Evolutionary conservation across 37 sponge, comb jelly and placozoan genomes (phyloP).

Genomic region (Crambe crambe): DNA sequence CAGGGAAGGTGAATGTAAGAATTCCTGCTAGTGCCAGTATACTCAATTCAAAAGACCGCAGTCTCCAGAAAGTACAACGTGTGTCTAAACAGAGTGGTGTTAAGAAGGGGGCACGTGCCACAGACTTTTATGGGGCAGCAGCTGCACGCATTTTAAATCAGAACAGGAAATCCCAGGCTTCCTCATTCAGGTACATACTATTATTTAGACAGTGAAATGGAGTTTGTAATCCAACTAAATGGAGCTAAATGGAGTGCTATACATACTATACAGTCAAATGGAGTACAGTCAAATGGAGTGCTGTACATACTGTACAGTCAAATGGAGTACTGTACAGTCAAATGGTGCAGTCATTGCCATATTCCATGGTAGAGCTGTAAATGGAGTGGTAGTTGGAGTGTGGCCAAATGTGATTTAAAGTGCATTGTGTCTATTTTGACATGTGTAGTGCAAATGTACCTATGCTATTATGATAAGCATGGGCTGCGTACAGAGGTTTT

Average conservation of each 20-base stretch:
- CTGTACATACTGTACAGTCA: background rate
- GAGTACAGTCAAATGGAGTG: background rate
- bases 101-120: background rate
- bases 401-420: too few relatives aligned
- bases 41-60: too few relatives aligned
- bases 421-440: too few relatives aligned
- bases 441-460: too few relatives aligned
- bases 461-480: too few relatives aligned
- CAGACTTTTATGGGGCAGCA: slow-evolving; percentile 22
- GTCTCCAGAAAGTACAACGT: too few relatives aligned
- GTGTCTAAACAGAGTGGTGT: background rate
- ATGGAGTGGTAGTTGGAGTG: too few relatives aligned
- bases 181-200: background rate
- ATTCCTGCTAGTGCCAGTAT: background rate
- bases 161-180: background rate
- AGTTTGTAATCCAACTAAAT: background rate
- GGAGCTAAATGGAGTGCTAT: background rate
- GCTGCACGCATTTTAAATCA: background rate
- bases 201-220: background rate
- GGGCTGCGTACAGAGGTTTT: too few relatives aligned
- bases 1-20: background rate
- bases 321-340: background rate
- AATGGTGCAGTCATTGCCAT: background rate
- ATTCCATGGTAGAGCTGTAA: too few relatives aligned
- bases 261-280: background rate